Base-by-base conservation (phyloP, 1,140 invertebrate species). In the Hylaeus anthracinus region DNA sequence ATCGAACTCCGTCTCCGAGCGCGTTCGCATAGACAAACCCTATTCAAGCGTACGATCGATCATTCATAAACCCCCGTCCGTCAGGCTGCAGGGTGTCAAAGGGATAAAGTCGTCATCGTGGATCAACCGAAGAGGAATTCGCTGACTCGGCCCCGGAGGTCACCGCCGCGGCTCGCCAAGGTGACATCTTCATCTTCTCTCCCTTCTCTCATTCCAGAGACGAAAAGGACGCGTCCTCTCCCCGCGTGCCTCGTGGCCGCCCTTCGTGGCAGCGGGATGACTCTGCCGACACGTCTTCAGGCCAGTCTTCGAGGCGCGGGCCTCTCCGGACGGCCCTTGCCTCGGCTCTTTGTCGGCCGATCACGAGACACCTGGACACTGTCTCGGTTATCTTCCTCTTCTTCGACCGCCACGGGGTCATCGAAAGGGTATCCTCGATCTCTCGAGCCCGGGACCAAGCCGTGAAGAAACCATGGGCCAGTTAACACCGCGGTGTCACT, bases 161-260 rank as follows among this genome's bases (percentile, higher is more conserved):
- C 83, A 80, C 72, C 63, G 60, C 9, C 64, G 72, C 10, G 79
- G 72, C 79, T 83, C 77, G 67, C 67, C 77, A 82, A 88, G 90
- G 90, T 92, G 91, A 92, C 91, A 92, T 91, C 91, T 92, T 90
- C 89, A 92, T 90, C 81, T 86, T 48, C 41, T 48, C 45, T 58
- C 86, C 73, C 84, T 41, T 1, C 26, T 2, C 51, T 26, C 10
- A 6, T 1, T 10, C 12, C 6, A 12, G 15, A 61, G 45, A 63
- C 71, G 74, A 60, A 79, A 70, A 72, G 67, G 81, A 74, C 45
- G 55, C 45, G 43, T 43, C 58, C 48, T 48, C 55, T 41, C 15
- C 58, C 65, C 43, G 14, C 53, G 14, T 12, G 39, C 53, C 53
- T 64, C 61, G 48, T 51, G 37, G 53, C 48, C 53, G 53, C 69